Evolutionary conservation across 1,140 invertebrate species (phyloP), one percentile per base, ranked within the genome.

Genomic region (Drosophila chauvacae): DNA sequence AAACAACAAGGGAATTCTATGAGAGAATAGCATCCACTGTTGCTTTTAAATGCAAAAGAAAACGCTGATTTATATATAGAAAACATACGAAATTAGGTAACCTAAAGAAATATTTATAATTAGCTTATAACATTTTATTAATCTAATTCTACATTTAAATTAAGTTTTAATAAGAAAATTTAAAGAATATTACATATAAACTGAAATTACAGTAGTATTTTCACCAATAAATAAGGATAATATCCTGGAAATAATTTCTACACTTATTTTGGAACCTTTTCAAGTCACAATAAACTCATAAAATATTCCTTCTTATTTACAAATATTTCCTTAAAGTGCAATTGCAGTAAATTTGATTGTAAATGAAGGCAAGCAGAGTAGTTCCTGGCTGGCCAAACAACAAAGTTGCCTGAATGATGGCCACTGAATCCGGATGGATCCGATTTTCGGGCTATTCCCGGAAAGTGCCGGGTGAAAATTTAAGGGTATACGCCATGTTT

Each of bases 301-400:
- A 53, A 35, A 14, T 28, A 35, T 37, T 26, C 28, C 14, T 44
- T 55, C 10, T 18, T 33, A 33, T 23, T 50, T 56, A 63, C 47
- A 26, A 48, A 13, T 13, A 23, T 64, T 65, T 33, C 16, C 14
- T 4, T 5, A 4, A 26, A 47, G 74, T 86, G 76, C 33, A 59
- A 16, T 61, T 63, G 65, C 44, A 69, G 80, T 87, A 87, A 87
- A 87, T 74, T 81, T 85, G 66, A 85, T 85, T 85, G 75, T 79
- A 64, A 70, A 71, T 59, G 56, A 77, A 57, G 47, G 53, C 47
- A 69, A 65, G 33, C 55, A 33, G 26, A 28, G 41, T 18, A 48
- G 70, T 30, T 70, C 28, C 23, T 35, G 28, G 61, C 35, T 65
- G 74, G 61, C 44, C 53, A 45, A 41, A 41, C 61, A 80, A 81